A percentile compares a stretch with the other conserved stretches of the same genome.
Evolutionary conservation across 2,888 invertebrate species (phyloP).

Genomic region (Mechanitis messenoides): DNA sequence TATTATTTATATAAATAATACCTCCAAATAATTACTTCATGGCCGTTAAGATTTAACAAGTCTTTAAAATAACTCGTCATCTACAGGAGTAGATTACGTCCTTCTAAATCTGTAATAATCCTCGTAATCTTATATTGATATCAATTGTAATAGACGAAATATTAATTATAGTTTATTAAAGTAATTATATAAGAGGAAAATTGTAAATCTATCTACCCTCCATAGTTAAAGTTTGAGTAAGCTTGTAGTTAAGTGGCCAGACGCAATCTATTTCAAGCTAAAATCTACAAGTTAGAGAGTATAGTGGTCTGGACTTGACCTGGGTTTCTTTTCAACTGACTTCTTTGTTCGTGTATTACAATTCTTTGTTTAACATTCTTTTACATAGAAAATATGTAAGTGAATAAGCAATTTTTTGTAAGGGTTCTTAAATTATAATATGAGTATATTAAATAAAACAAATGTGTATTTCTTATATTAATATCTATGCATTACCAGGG

Average conservation of each 20-base stretch:
- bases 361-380: neutral
- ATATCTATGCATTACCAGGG: too few relatives aligned
- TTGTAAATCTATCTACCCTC: neutral
- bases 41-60: too few relatives aligned
- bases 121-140: too few relatives aligned
- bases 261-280: conserved; percentile 5
- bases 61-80: too few relatives aligned
- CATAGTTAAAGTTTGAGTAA: neutral
- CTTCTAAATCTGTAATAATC: too few relatives aligned
- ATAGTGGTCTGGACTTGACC: conserved; percentile 1
- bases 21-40: too few relatives aligned
- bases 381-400: neutral
- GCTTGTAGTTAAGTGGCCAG: neutral
- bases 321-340: conserved; percentile 1
- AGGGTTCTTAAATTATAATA: neutral
- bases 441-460: neutral
- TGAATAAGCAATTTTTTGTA: neutral
- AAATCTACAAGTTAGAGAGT: conserved; percentile 5
- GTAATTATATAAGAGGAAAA: neutral
- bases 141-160: too few relatives aligned
- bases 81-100: too few relatives aligned
- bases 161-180: neutral
- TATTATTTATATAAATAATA: too few relatives aligned
- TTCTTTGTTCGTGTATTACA: neutral
- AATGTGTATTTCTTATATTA: too few relatives aligned